Percentiles rank a stretch among this genome's conserved stretches.
phyloP scores from a whole-genome alignment of 2,797 vertebrate genomes.

The Coregonus ussuriensis region DNA sequence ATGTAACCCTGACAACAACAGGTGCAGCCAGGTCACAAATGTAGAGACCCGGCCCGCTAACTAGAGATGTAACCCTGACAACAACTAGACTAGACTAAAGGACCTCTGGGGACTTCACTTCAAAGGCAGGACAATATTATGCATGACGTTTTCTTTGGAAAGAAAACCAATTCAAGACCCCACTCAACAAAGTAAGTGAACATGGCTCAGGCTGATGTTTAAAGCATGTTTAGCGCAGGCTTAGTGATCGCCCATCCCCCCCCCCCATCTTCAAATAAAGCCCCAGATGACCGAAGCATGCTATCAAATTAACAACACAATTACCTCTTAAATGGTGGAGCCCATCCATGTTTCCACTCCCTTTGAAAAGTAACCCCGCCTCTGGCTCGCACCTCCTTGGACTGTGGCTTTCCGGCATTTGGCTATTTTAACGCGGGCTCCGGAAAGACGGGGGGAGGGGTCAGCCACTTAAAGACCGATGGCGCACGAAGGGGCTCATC shows the following conservation, averaged over 20 bases:
- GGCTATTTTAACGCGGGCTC: constrained; percentile 75
- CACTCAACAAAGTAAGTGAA: too few relatives aligned
- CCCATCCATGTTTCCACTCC: constrained; percentile 72
- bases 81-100: not conserved
- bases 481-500: constrained; percentile 42
- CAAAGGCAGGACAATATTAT: too few relatives aligned
- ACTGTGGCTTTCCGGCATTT: constrained; percentile 26
- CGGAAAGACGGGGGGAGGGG: constrained; percentile 25
- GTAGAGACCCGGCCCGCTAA: not conserved
- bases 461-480: constrained; percentile 53
- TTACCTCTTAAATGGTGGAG: constrained; percentile 41
- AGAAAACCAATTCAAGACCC: too few relatives aligned
- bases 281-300: constrained; percentile 39
- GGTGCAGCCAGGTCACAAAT: not conserved
- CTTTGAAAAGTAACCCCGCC: constrained; percentile 65
- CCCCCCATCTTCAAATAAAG: constrained; percentile 57
- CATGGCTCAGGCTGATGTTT: not conserved
- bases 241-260: constrained; percentile 1
- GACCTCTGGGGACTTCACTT: too few relatives aligned
- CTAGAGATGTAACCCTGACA: constrained; percentile 8
- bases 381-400: constrained; percentile 54
- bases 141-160: too few relatives aligned
- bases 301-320: constrained; percentile 57
- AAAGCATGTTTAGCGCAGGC: not conserved
- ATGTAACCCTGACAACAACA: not conserved